Conservation (phyloP, 2,797 vertebrate genomes). For the Poecilia wingei region DNA sequence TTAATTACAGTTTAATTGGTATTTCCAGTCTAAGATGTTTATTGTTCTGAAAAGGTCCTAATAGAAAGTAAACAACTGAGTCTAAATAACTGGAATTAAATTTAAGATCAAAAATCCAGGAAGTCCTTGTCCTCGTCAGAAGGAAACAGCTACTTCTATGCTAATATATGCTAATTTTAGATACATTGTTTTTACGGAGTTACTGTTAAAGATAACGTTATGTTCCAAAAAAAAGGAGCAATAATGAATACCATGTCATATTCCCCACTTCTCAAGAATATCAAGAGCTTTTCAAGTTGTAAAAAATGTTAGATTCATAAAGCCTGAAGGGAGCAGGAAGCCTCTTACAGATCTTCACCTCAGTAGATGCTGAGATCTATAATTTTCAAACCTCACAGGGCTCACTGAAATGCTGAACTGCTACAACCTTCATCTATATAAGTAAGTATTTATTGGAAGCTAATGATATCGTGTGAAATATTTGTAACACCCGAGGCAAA, state of each 20-base stretch:
- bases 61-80: neutral
- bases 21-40: neutral
- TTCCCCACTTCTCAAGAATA: neutral
- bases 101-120: neutral
- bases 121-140: neutral
- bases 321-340: neutral
- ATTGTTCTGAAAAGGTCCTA: neutral
- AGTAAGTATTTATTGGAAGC: neutral
- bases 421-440: neutral
- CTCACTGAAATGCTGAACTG: neutral
- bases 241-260: neutral
- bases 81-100: neutral
- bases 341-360: neutral
- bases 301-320: neutral
- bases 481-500: neutral
- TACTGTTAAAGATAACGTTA: neutral
- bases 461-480: neutral
- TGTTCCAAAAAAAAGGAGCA: neutral
- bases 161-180: neutral
- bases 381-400: neutral
- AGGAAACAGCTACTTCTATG: neutral
- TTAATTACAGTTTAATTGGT: neutral
- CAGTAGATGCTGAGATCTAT: constrained; percentile 5
- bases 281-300: neutral
- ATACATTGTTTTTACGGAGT: neutral